Percentiles rank a stretch among this genome's conserved stretches.
These are phyloP conservation scores for Lemur catta DNA, from an alignment of 2,797 vertebrate genomes.

Conservation along the genomic window DNA sequence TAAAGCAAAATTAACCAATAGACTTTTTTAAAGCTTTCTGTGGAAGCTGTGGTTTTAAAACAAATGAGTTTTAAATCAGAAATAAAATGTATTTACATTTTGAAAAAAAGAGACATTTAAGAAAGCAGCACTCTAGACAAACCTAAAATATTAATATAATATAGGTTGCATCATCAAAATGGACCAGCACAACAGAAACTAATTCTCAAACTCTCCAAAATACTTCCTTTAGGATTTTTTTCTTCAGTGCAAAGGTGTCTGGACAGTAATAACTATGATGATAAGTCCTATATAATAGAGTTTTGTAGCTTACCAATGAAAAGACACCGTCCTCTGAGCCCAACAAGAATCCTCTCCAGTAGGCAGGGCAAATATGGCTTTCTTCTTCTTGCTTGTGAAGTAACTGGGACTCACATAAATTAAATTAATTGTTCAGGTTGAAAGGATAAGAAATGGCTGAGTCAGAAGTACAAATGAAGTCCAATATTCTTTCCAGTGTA, in stretches of 20 bases:
- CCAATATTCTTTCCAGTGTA: neutral
- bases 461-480: neutral
- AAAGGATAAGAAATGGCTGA: neutral
- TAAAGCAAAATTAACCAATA: constrained; percentile 18
- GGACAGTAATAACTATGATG: neutral
- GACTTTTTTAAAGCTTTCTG: neutral
- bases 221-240: neutral
- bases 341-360: neutral
- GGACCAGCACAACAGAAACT: neutral
- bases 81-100: constrained; percentile 35
- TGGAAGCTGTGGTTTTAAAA: neutral
- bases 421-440: neutral
- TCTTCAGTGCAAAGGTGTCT: neutral
- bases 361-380: neutral
- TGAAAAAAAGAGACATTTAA: neutral
- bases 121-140: neutral
- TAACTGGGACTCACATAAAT: neutral
- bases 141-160: neutral
- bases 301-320: neutral
- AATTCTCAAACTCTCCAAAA: neutral
- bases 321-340: neutral
- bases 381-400: neutral
- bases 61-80: neutral
- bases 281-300: neutral
- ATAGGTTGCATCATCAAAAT: neutral